phyloP scores from a whole-genome alignment of 2,888 invertebrate genomes.

The Siphonodentalium dalli region DNA sequence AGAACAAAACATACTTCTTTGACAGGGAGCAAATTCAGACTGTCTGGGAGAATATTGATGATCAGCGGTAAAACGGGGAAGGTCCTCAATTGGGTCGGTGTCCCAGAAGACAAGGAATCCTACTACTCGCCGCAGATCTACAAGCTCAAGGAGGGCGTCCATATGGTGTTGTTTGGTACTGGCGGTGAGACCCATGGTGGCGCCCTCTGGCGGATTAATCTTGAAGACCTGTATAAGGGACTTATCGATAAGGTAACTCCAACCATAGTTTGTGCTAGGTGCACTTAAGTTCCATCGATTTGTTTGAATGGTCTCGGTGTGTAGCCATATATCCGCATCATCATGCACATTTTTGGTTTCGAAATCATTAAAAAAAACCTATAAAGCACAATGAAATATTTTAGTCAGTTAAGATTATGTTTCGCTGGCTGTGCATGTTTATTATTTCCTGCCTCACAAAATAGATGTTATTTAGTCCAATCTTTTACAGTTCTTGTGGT shows the following conservation, averaged over 20 bases:
- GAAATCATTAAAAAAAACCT: no score
- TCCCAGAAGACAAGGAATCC: slow-evolving; percentile 74
- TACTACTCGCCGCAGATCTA: slow-evolving; percentile 77
- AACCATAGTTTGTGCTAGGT: no score
- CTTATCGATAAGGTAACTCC: slow-evolving; percentile 57
- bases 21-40: slow-evolving; percentile 63
- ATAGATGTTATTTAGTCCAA: no score
- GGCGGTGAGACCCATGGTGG: slow-evolving; percentile 78
- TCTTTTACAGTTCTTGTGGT: no score
- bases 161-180: slow-evolving; percentile 75
- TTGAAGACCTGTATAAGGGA: slow-evolving; percentile 67
- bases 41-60: slow-evolving; percentile 74
- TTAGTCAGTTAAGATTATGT: no score
- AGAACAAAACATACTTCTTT: not conserved
- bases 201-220: slow-evolving; percentile 73
- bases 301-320: no score
- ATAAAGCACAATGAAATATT: no score
- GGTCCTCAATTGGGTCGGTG: slow-evolving; percentile 70
- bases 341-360: no score
- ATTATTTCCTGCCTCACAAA: no score
- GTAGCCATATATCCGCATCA: no score
- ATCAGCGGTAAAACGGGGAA: slow-evolving; percentile 77
- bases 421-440: no score
- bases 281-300: no score
- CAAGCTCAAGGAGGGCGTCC: slow-evolving; percentile 64